Conservation (phyloP, 2,888 invertebrate species). For the Maniola hyperantus region DNA sequence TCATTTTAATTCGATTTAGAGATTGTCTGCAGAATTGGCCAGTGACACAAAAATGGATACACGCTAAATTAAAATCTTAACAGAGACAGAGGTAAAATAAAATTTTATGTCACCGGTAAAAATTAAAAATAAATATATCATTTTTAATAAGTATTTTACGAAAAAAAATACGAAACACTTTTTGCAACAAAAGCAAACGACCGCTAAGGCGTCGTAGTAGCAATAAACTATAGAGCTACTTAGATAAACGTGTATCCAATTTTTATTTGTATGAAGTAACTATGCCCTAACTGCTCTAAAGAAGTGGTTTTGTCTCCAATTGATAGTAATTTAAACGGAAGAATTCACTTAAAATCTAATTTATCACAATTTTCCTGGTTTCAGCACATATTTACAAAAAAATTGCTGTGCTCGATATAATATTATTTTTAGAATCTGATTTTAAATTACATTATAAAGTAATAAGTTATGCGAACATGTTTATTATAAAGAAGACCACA, state of each 20-base stretch:
- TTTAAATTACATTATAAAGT: constrained; percentile 61
- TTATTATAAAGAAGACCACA: constrained; percentile 76
- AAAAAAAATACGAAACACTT: not conserved
- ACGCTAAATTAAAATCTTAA: not conserved
- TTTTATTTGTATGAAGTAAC: constrained; percentile 12
- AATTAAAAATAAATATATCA: too few relatives aligned
- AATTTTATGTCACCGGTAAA: not conserved
- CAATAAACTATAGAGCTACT: too few relatives aligned
- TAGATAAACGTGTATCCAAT: not conserved
- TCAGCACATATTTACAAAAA: constrained; percentile 75
- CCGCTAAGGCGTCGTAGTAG: not conserved
- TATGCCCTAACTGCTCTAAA: constrained; percentile 5
- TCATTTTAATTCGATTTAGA: too few relatives aligned
- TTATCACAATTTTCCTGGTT: constrained; percentile 80
- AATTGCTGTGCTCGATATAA: constrained; percentile 67
- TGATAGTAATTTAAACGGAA: constrained; percentile 40
- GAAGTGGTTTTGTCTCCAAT: constrained; percentile 26
- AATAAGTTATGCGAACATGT: constrained; percentile 74
- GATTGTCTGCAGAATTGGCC: too few relatives aligned
- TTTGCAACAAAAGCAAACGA: not conserved
- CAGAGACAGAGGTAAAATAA: not conserved
- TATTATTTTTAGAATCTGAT: constrained; percentile 63
- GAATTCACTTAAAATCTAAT: constrained; percentile 69
- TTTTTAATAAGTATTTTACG: too few relatives aligned
- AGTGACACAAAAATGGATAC: constrained; percentile 12